Conservation (phyloP, 1,140 invertebrate species). For the Drosophila rufa region DNA sequence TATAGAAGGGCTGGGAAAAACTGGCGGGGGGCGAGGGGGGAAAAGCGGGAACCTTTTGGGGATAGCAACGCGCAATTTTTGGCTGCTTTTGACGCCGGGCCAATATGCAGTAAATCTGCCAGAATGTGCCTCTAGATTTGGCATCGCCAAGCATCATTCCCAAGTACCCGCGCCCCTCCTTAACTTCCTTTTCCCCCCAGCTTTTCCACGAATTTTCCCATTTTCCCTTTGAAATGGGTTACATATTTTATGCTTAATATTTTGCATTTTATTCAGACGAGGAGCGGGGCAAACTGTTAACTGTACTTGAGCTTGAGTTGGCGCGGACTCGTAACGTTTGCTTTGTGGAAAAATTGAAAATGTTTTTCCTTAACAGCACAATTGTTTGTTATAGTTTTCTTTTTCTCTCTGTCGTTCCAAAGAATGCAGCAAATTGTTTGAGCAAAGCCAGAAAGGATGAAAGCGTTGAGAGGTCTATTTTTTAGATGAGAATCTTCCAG, state of each 20-base stretch:
- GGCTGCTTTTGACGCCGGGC: constrained; percentile 83
- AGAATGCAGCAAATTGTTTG: constrained; percentile 52
- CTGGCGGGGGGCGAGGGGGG: neutral
- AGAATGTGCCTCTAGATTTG: constrained; percentile 84
- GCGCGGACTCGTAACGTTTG: constrained; percentile 37
- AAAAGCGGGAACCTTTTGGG: constrained; percentile 33
- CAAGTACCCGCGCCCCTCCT: constrained; percentile 14
- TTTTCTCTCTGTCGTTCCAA: neutral
- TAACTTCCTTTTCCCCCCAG: neutral
- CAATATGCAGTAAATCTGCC: constrained; percentile 85
- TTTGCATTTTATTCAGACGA: constrained; percentile 78
- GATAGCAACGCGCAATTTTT: constrained; percentile 69
- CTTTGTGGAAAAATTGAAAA: constrained; percentile 69
- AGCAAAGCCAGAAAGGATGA: constrained; percentile 9
- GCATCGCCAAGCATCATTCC: constrained; percentile 66
- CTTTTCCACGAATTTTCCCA: constrained; percentile 8
- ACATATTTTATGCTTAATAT: constrained; percentile 85
- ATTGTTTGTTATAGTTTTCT: constrained; percentile 56
- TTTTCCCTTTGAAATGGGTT: constrained; percentile 76
- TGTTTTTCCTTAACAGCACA: constrained; percentile 40
- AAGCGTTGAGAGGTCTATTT: constrained; percentile 27
- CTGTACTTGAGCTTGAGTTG: constrained; percentile 63
- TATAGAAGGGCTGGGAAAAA: constrained; percentile 8
- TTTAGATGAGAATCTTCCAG: constrained; percentile 1
- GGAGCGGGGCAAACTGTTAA: constrained; percentile 44